Evolutionary conservation across 1,140 invertebrate genomes (phyloP).

Genomic region (Chionoecetes opilio): DNA sequence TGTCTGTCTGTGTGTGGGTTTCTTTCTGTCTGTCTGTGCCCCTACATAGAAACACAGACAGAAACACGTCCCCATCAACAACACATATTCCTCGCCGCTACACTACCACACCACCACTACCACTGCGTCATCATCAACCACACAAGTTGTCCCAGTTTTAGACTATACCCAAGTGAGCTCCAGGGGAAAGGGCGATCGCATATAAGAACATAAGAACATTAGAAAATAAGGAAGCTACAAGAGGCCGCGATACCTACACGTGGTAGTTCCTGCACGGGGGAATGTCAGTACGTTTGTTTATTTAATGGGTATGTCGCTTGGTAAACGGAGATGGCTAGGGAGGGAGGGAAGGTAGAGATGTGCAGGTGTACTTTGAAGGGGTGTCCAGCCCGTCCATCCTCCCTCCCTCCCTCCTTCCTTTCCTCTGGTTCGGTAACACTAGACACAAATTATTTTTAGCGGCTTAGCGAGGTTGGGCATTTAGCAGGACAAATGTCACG

Average conservation of each 20-base stretch:
- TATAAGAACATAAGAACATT: too few species aligned
- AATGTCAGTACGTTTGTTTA: not conserved
- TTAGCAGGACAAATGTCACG: constrained; percentile 19
- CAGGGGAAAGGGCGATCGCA: not conserved
- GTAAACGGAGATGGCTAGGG: not conserved
- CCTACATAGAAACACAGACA: too few species aligned
- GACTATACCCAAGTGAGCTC: not conserved
- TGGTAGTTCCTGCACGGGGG: too few species aligned
- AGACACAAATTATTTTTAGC: not conserved
- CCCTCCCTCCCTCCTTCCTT: too few species aligned
- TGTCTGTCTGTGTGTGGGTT: too few species aligned
- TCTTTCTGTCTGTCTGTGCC: too few species aligned
- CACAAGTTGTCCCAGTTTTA: not conserved
- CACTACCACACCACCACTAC: too few species aligned
- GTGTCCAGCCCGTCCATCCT: too few species aligned
- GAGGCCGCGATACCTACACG: too few species aligned
- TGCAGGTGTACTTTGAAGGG: not conserved
- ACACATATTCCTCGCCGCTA: too few species aligned
- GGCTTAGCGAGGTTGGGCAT: constrained; percentile 24
- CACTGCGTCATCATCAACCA: not conserved
- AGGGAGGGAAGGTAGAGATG: not conserved
- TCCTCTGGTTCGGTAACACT: not conserved
- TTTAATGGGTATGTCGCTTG: not conserved
- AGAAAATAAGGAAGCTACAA: too few species aligned
- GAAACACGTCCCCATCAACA: not conserved